Evolutionary conservation across 2,113 vertebrate species (phyloP).

Genomic region (Esox niger): DNA sequence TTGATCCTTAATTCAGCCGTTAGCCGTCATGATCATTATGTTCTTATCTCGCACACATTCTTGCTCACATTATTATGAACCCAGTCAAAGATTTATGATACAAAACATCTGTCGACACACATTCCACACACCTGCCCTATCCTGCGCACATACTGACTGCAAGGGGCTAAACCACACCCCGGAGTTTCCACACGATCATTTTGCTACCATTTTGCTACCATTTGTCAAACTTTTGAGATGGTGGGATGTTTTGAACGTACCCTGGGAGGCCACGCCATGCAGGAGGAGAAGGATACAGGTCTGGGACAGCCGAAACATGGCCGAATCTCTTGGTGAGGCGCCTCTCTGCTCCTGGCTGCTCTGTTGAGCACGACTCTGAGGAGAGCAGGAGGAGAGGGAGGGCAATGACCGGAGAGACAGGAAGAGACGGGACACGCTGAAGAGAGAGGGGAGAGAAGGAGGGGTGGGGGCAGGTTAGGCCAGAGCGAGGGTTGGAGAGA

Average conservation of each 20-base stretch:
- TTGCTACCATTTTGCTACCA: neutral
- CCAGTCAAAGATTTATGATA: neutral
- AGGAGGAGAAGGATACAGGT: slow-evolving; percentile 49
- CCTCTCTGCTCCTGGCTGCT: slow-evolving; percentile 13
- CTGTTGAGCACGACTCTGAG: neutral
- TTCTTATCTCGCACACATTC: neutral
- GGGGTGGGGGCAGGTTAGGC: slow-evolving; percentile 13
- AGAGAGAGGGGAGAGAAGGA: slow-evolving; percentile 20
- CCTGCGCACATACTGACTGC: neutral
- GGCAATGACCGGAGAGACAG: slow-evolving; percentile 52
- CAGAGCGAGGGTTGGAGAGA: slow-evolving; percentile 4
- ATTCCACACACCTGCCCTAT: neutral
- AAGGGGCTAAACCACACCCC: neutral
- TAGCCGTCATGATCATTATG: neutral
- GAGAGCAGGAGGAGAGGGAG: slow-evolving; percentile 24
- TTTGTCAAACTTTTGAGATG: neutral
- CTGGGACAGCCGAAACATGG: slow-evolving; percentile 55
- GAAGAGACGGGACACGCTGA: slow-evolving; percentile 9
- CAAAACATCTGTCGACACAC: neutral
- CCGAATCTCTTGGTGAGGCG: slow-evolving; percentile 8
- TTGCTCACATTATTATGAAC: neutral
- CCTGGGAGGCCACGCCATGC: slow-evolving; percentile 42
- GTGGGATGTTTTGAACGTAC: slow-evolving; percentile 48
- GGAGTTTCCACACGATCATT: neutral
- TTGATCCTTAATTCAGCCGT: neutral